Conservation (phyloP, 2,888 invertebrate species). For the Punctoribates punctum region DNA sequence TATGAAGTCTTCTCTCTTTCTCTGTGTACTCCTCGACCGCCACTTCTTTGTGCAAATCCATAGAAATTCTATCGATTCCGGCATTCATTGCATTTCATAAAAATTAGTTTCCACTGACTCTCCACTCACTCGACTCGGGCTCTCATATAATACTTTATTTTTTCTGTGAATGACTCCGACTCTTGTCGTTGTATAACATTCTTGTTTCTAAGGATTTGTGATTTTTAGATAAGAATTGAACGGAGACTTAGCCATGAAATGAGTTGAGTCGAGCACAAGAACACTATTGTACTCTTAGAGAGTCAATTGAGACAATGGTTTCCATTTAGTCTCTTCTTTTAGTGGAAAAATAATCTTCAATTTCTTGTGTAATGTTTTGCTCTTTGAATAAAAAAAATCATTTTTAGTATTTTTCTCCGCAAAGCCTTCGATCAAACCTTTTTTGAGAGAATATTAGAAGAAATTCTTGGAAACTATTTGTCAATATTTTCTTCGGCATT, state of each 20-base stretch:
- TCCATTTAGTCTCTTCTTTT: not conserved
- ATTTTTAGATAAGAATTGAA: constrained; percentile 22
- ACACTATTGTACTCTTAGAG: not conserved
- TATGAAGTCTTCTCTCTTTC: not conserved
- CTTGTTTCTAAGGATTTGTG: not conserved
- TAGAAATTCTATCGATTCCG: not conserved
- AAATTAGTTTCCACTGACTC: constrained; percentile 14
- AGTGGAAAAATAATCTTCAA: not conserved
- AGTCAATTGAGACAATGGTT: constrained; percentile 24
- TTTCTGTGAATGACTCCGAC: not conserved
- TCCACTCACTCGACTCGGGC: not conserved
- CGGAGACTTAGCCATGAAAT: constrained; percentile 6
- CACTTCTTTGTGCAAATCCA: no score
- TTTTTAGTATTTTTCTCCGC: not conserved
- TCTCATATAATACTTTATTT: not conserved
- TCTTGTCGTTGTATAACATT: not conserved
- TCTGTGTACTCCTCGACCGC: not conserved
- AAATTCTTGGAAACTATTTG: not conserved
- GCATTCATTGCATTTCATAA: constrained; percentile 20
- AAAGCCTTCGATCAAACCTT: not conserved
- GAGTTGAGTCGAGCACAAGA: constrained; percentile 9
- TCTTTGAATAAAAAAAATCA: not conserved
- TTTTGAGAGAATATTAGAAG: not conserved
- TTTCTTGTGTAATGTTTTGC: not conserved
- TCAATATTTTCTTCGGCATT: constrained; percentile 4